Evolutionary conservation across 2,888 invertebrate species (phyloP).

Genomic region (Isotomurus palustris): DNA sequence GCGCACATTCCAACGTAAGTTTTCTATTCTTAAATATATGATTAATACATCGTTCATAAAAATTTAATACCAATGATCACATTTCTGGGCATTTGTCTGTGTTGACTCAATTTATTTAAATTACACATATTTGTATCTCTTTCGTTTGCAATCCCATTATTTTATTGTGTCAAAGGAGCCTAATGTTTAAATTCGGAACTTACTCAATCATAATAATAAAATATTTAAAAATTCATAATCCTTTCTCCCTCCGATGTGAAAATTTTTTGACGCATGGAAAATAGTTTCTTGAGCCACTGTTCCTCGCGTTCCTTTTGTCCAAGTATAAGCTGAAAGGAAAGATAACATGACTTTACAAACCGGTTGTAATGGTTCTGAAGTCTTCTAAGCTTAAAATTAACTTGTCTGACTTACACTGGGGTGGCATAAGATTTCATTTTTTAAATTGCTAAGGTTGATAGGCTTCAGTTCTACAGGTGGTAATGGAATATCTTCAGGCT

Average conservation of each 20-base stretch:
- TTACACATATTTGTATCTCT: too few species aligned
- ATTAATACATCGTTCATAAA: too few species aligned
- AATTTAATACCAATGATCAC: too few species aligned
- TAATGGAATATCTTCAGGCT: slow-evolving; percentile 41
- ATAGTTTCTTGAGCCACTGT: slow-evolving; percentile 40
- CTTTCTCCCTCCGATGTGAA: slow-evolving; percentile 26
- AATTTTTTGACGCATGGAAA: slow-evolving; percentile 37
- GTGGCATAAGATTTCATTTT: slow-evolving; percentile 43
- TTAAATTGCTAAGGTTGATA: slow-evolving; percentile 36
- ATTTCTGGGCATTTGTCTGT: too few species aligned
- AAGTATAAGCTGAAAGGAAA: slow-evolving; percentile 35
- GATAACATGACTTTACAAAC: not conserved
- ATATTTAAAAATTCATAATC: slow-evolving; percentile 22
- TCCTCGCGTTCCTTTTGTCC: slow-evolving; percentile 43
- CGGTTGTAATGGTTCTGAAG: not conserved
- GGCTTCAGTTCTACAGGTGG: slow-evolving; percentile 43
- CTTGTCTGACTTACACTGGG: slow-evolving; percentile 34
- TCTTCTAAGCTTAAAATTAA: not conserved
- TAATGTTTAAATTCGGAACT: not conserved
- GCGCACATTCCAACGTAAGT: too few species aligned
- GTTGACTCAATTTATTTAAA: too few species aligned
- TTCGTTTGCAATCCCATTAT: too few species aligned
- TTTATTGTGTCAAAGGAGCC: too few species aligned
- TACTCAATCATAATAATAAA: not conserved
- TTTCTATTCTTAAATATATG: too few species aligned